A percentile compares a stretch with the other conserved stretches of the same genome.
These are phyloP conservation scores for Prunella strophiata DNA, from an alignment of 2,797 vertebrate species.

Conservation along the genomic window DNA sequence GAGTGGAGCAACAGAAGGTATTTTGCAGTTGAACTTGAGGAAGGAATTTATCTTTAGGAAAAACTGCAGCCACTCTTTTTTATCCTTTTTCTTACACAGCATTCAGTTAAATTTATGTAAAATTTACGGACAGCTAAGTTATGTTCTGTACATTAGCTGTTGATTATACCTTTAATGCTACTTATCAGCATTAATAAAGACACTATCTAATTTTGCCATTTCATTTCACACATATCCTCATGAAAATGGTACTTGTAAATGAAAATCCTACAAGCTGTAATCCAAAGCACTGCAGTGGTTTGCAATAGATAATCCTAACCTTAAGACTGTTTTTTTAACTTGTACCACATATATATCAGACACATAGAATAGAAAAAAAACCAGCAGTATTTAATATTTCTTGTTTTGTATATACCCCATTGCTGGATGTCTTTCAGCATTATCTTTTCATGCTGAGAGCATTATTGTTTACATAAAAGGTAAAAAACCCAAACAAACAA, in stretches of 20 bases:
- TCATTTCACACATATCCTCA: not conserved
- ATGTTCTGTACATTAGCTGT: not conserved
- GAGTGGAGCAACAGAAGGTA: not conserved
- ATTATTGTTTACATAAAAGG: conserved; percentile 21
- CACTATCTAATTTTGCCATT: not conserved
- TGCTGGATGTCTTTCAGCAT: not conserved
- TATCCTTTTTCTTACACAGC: not conserved
- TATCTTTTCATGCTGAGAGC: not conserved
- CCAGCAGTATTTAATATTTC: not conserved
- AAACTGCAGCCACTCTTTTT: not conserved
- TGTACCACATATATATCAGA: not conserved
- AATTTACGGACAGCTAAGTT: not conserved
- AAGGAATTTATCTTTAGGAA: not conserved
- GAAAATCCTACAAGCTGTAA: not conserved
- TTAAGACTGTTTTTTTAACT: not conserved
- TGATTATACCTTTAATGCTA: not conserved
- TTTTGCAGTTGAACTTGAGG: not conserved
- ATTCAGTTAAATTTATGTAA: not conserved
- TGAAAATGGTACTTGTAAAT: not conserved
- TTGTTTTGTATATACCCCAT: not conserved
- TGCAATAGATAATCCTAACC: not conserved
- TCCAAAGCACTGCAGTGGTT: not conserved
- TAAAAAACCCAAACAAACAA: not conserved
- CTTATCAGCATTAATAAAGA: not conserved
- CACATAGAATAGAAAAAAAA: not conserved